Conservation (phyloP, 2,797 vertebrate genomes). For the Rhynchotus rufescens region DNA sequence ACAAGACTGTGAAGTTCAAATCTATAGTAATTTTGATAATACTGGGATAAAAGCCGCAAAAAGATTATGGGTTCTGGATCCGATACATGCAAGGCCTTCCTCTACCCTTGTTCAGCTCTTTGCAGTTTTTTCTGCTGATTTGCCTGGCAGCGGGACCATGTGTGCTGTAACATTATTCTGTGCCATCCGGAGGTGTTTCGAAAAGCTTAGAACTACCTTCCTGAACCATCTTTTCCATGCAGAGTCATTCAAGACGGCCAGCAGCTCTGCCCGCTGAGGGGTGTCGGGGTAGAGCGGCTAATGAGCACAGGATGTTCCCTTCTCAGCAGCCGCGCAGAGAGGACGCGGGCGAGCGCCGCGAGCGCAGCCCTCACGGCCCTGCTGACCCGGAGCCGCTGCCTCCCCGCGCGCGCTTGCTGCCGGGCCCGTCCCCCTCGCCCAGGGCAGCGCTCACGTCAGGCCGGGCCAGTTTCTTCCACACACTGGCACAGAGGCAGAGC, state of each 20-base stretch:
- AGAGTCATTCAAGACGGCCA: background rate
- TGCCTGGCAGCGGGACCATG: background rate
- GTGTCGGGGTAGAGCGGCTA: background rate
- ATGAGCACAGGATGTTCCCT: background rate
- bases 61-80: background rate
- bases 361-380: too few species aligned
- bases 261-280: background rate
- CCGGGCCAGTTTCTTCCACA: too few species aligned
- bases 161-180: background rate
- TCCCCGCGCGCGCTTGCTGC: too few species aligned
- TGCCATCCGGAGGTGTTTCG: background rate
- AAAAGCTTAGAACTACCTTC: background rate
- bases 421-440: too few species aligned
- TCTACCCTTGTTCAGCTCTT: background rate
- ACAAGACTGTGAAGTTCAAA: background rate
- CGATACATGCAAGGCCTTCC: background rate
- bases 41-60: background rate
- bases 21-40: background rate
- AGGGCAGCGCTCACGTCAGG: too few species aligned
- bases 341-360: too few species aligned
- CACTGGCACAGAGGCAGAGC: background rate
- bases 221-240: background rate
- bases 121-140: background rate
- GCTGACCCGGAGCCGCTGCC: too few species aligned
- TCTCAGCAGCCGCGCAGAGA: too few species aligned